Evolutionary conservation across 2,888 invertebrate genomes (phyloP), one percentile per base, ranked within the genome.

Genomic region (Drosophila ustulata): DNA sequence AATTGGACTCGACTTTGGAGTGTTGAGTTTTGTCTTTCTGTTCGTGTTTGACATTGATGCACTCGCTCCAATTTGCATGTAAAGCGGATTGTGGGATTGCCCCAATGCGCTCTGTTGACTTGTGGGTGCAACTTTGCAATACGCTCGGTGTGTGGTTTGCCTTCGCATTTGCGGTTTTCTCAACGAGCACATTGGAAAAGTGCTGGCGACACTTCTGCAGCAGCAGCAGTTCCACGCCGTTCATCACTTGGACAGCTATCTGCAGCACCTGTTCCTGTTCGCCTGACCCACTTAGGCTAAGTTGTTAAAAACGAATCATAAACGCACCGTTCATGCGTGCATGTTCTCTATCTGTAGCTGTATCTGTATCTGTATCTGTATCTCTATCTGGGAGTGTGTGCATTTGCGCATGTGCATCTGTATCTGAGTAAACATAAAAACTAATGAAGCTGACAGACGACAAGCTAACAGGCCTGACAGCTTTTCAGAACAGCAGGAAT

Each of bases 21-120:
- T 9, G 34, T 34, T 34, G 11, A 11, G 34, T 32, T 32, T 32
- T 32, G 32, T 3, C 32, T 32, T 9, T 32, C 32, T 32, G 55
- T 75, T 64, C 58, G 25, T 43, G 71, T 80, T 80, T 88, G 85
- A 88, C 88, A 89, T 86, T 86, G 89, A 86, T 88, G 86, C 78
- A 80, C 66, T 78, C 83, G 89, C 88, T 89, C 84, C 75, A 88
- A 78, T 88, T 88, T 88, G 84, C 80, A 88, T 88, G 63, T 86
- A 71, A 88, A 80, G 56, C 74, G 77, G 68, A 77, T 72, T 68
- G 70, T 61, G 69, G 75, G 65, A 58, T 73, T 74, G 70, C 58
- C 72, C 55, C 55, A 63, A 50, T 43, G 39, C 50, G 13, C 41
- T 32, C 41, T 25, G 28, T 11, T 49, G n/a, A 55, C 59, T 80